Evolutionary conservation across 2,888 invertebrate genomes (phyloP).

Genomic region (Tipula confusa): DNA sequence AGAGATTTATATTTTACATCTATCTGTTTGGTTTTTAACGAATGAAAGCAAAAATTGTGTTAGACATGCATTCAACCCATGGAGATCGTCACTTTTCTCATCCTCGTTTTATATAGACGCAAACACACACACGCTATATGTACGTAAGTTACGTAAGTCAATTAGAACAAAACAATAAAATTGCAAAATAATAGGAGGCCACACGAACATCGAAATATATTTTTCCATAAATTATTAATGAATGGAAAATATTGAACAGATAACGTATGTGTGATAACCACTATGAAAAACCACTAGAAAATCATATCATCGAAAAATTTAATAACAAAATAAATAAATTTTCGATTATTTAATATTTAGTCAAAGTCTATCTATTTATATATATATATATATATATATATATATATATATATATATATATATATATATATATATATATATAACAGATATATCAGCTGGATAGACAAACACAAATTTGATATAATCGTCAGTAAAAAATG

Average conservation of each 20-base stretch:
- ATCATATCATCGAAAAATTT: not conserved
- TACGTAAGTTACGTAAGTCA: too few species aligned
- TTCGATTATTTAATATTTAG: constrained; percentile 14
- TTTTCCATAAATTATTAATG: not conserved
- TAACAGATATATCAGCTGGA: not conserved
- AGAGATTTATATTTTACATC: not conserved
- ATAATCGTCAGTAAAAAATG: not conserved
- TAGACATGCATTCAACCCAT: not conserved
- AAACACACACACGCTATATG: too few species aligned
- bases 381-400: too few species aligned
- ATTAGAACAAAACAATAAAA: too few species aligned
- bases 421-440: not conserved
- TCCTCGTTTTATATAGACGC: too few species aligned
- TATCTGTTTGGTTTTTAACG: not conserved
- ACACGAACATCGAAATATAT: not conserved
- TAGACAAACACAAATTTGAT: not conserved
- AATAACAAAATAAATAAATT: not conserved
- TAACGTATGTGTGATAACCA: not conserved
- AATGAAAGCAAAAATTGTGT: not conserved
- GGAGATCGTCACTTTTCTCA: not conserved
- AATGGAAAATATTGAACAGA: not conserved
- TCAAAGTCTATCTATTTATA: not conserved
- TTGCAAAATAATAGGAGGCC: too few species aligned
- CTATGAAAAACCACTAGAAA: not conserved
- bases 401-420: too few species aligned